Evolutionary conservation across 2,113 vertebrate genomes (phyloP), one percentile per base, ranked within the genome.

Genomic region (Columba janthina): DNA sequence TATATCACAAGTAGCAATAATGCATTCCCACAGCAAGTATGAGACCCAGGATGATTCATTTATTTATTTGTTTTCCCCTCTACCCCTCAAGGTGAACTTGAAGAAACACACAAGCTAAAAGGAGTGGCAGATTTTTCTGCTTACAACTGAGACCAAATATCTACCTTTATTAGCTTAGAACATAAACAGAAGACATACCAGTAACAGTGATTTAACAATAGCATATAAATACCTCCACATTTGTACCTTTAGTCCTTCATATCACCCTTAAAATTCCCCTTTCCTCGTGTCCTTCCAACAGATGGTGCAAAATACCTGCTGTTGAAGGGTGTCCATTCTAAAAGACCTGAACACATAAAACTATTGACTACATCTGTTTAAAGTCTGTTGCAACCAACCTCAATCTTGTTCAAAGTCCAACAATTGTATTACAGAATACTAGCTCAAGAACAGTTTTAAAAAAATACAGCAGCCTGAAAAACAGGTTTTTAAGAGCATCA

Each of bases 401-500:
- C 85, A 84, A 58, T 90, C 70, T 60, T 78, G 53, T 89, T 89
- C 86, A 44, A 96, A 95, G 77, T 70, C 76, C 78, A 82, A 74
- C 62, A 73, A 50, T 18, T 61, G 57, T 29, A 72, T 88, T 93
- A 87, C 73, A 92, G 83, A 84, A 86, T 25, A 53, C 22, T 57
- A 92, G 75, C 86, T 50, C 44, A 84, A 86, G 57, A 91, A 85
- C 48, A 78, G 69, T 78, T 76, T 61, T 5, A 14, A 90, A 87
- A 95, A 73, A 65, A 51, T 7, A n/a, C 1, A 69, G 48, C 54
- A 88, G 54, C 92, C 70, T 94, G 94, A 91, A 94, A 97, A 96
- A 95, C 94, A 93, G 94, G 95, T 97, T 96, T 93, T 94, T 73
- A 89, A 88, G 82, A 94, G 90, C 81, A 96, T 88, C 85, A 85